Evolutionary conservation across 1,140 invertebrate species (phyloP), one percentile per base, ranked within the genome.

Genomic region (Zophobas atratus): DNA sequence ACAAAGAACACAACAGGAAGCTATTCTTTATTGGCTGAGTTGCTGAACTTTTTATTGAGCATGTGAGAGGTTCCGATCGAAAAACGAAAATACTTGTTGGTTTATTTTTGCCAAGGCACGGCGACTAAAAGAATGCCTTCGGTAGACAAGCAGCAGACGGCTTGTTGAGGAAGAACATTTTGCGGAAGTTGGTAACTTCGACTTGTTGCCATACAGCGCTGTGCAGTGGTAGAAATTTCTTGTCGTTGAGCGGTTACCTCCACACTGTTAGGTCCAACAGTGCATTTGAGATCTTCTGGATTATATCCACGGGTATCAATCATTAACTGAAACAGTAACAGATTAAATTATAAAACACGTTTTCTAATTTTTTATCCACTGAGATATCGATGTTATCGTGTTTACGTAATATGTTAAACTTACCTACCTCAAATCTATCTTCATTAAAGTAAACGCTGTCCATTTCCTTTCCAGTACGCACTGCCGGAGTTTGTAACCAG

Each of bases 161-260:
- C 81, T 20, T 77, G 75, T 75, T 81, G 77, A 1, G 82, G 79
- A 6, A 43, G 46, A 32, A 80, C 70, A 72, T 57, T 20, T 74
- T 82, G 76, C 1, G 81, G 81, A 60, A 84, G 77, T 8, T 81
- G 67, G 51, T 84, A 84, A 67, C 79, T 81, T 75, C 82, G 79
- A 3, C 76, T 71, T 33, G 82, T 79, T 5, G 76, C 49, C 39
- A 79, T 73, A 39, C 71, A 75, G 75, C 76, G 80, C 35, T 80
- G 78, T 0, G 71, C 53, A 20, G 72, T 79, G 33, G 76, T 48
- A 1, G 33, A 33, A 1, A 51, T 20, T 46, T 84, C 78, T 35
- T 80, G 77, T 32, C 70, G 79, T 51, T 80, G 76, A 1, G 79
- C 82, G 1, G 51, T 46, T 41, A 84, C 63, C 51, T 81, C 80